A percentile compares a stretch with the other conserved stretches of the same genome.
Conservation (phyloP, 2,797 vertebrate genomes). For the Malurus leucopterus region DNA sequence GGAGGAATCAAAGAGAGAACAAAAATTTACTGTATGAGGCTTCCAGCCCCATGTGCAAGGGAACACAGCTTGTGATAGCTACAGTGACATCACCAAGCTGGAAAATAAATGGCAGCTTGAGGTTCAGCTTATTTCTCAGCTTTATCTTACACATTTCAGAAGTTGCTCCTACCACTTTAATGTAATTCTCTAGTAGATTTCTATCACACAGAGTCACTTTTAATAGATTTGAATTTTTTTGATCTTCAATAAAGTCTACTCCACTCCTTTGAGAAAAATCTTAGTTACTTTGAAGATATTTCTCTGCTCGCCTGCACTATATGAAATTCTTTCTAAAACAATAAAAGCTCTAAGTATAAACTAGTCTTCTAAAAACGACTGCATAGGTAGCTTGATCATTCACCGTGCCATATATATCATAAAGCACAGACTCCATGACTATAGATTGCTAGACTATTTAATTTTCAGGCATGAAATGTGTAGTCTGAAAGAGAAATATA, state of each 20-base stretch:
- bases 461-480: neutral
- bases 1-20: neutral
- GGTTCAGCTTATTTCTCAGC: conserved; percentile 12
- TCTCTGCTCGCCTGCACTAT: neutral
- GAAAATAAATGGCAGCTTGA: neutral
- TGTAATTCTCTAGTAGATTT: conserved; percentile 50
- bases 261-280: conserved; percentile 31
- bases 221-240: conserved; percentile 54
- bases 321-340: conserved; percentile 36
- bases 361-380: neutral
- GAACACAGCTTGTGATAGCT: neutral
- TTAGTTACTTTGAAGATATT: conserved; percentile 44
- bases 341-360: neutral
- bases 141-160: neutral
- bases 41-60: neutral
- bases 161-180: conserved; percentile 20
- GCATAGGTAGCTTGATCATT: neutral
- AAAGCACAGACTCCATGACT: neutral
- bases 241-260: conserved; percentile 41
- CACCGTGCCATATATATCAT: neutral
- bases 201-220: conserved; percentile 32
- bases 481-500: neutral
- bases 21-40: neutral
- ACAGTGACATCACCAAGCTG: neutral
- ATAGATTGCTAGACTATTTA: neutral